Evolutionary conservation across 2,113 vertebrate genomes (phyloP).

Genomic region (Callospermophilus lateralis): DNA sequence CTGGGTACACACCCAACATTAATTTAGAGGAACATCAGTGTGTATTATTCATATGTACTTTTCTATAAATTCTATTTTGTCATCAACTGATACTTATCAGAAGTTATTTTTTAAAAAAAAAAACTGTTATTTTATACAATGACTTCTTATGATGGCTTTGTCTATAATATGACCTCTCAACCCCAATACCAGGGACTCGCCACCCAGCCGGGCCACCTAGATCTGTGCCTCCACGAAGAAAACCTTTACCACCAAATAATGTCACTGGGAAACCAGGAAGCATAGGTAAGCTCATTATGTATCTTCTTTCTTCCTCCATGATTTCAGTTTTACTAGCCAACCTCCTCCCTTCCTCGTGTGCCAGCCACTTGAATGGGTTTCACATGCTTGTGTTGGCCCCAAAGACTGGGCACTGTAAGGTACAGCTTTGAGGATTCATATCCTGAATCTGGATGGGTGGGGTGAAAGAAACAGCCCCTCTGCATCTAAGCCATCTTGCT

Average conservation of each 20-base stretch:
- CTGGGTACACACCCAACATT: background rate
- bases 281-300: constrained; percentile 80
- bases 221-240: constrained; percentile 85
- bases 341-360: background rate
- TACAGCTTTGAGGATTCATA: background rate
- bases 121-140: background rate
- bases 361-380: background rate
- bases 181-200: constrained; percentile 72
- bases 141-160: constrained; percentile 49
- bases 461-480: background rate
- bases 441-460: background rate
- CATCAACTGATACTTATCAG: background rate
- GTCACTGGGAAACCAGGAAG: constrained; percentile 89
- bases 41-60: background rate
- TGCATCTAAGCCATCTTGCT: background rate
- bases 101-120: background rate
- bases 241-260: constrained; percentile 86
- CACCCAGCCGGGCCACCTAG: constrained; percentile 79
- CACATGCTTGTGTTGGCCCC: background rate
- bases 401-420: background rate
- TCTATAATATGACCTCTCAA: constrained; percentile 80
- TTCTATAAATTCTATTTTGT: background rate
- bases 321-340: background rate
- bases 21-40: background rate
- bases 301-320: background rate